Percentiles rank a stretch among this genome's conserved stretches.
Evolutionary conservation across 2,797 vertebrate species (phyloP).

Genomic region (Alauda arvensis): DNA sequence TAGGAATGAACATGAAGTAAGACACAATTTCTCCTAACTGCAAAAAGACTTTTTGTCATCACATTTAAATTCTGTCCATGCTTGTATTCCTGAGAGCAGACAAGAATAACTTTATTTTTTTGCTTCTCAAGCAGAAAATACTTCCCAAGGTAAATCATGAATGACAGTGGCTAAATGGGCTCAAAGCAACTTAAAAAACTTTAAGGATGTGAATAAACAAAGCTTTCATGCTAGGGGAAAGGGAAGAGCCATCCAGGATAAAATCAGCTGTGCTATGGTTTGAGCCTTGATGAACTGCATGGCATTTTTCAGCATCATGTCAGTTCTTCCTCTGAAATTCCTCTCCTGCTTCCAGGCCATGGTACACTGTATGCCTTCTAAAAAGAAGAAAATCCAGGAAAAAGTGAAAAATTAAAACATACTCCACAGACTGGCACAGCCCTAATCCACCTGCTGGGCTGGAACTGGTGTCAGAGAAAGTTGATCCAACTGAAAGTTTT

Average conservation of each 20-base stretch:
- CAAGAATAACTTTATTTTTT: not conserved
- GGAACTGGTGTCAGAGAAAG: not conserved
- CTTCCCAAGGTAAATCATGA: not conserved
- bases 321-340: not conserved
- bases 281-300: not conserved
- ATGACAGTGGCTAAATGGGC: not conserved
- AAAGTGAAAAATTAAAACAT: not conserved
- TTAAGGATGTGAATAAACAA: not conserved
- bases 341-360: not conserved
- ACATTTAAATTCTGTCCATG: not conserved
- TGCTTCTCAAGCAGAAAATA: not conserved
- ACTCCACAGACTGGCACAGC: not conserved
- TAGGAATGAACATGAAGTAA: not conserved
- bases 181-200: not conserved
- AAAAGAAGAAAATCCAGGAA: not conserved
- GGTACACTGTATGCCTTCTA: not conserved
- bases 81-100: not conserved
- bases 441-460: not conserved
- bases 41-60: not conserved
- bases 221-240: not conserved
- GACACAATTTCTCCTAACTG: not conserved
- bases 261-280: not conserved
- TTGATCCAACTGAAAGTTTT: not conserved
- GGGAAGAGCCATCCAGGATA: not conserved
- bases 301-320: not conserved